Evolutionary conservation across 2,113 vertebrate genomes (phyloP), one percentile per base, ranked within the genome.

Genomic region (Lagopus muta): DNA sequence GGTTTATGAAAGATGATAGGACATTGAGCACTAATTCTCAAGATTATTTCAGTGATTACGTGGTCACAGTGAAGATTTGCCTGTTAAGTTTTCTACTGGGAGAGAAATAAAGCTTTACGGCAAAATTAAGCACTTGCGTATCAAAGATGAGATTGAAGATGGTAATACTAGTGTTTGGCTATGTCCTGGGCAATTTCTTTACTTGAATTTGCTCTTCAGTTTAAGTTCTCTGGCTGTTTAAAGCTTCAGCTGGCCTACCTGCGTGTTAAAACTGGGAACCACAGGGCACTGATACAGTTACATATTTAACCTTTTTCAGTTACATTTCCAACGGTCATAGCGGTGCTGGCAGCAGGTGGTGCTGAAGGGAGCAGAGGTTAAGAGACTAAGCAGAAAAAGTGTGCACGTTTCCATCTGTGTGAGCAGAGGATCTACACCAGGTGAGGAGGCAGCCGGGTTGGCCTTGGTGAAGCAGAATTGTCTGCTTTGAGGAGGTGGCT

Each of bases 221-320:
- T 67, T 45, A 77, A 83, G 27, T 47, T 89, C 32, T 42, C 52
- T 87, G 21, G 6, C 14, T 72, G 52, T 90, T 92, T 47, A 64
- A 80, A 86, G 82, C 73, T 83, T 86, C 64, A 87, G 24, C 78
- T 91, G 70, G 28, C 47, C 80, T 94, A 77, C 81, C 75, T 65
- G 50, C 36, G 80, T 55, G 28, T 40, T 88, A 0, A 22, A 77
- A 74, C 67, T 88, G 67, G 72, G 85, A 91, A 80, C 86, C 78
- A 65, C 25, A 30, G 50, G 32, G 47, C 18, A 77, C 43, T 36
- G 3, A 0, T 24, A 61, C 62, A 50, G 34, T 71, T 83, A 27
- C 3, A 58, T 90, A 84, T 93, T 75, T 34, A 78, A 65, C 25
- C 57, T 69, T 81, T 25, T 54, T 54, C 64, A 50, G 34, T 78